phyloP scores from a whole-genome alignment of 2,113 vertebrate species.

The Columbina picui region DNA sequence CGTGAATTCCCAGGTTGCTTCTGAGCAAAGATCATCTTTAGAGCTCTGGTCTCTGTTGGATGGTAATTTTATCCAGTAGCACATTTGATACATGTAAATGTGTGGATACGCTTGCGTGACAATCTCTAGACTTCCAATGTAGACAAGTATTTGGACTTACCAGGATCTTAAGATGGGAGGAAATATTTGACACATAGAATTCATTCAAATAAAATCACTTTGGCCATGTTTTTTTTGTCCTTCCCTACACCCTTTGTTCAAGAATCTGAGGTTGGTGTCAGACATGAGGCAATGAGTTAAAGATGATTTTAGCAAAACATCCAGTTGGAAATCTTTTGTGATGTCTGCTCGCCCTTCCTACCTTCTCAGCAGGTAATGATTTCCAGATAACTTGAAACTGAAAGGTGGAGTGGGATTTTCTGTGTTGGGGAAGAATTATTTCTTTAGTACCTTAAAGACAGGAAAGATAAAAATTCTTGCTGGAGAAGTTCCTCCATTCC shows the following conservation, averaged over 20 bases:
- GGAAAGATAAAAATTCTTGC: neutral
- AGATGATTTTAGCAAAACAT: neutral
- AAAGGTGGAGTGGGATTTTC: neutral
- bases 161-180: neutral
- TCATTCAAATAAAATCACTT: neutral
- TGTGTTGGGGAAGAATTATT: neutral
- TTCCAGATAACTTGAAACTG: neutral
- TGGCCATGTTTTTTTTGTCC: neutral
- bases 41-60: constrained; percentile 4
- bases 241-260: neutral
- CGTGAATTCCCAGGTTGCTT: neutral
- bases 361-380: neutral
- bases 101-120: neutral
- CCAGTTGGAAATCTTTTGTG: neutral
- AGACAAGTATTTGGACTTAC: neutral
- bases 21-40: neutral
- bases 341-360: neutral
- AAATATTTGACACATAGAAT: neutral
- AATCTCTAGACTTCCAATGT: neutral
- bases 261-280: neutral
- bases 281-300: neutral
- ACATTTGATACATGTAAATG: neutral
- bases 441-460: neutral
- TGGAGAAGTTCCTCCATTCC: neutral
- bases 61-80: constrained; percentile 28